Base-by-base conservation (phyloP, 2,888 invertebrate genomes). In the Yponomeuta malinellus region DNA sequence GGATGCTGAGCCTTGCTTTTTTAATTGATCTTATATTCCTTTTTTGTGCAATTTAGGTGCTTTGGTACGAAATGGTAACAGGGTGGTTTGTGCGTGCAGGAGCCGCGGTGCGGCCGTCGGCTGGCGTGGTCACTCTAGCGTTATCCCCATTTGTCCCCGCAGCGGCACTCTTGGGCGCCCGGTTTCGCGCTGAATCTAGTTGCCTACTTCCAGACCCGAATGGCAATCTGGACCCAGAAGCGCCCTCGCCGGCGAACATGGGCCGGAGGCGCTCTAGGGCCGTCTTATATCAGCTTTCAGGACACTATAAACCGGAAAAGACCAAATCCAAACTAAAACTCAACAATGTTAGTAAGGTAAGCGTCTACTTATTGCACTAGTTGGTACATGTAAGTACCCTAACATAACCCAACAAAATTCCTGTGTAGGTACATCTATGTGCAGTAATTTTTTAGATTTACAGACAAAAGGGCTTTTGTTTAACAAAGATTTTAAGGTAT, bases 271-370 rank as follows among this genome's bases (percentile, higher is more conserved):
- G 98, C 81, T 98, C 98, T 85, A 94, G 98, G 83, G 98, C 98
- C 66, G 98, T 98, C 73, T 95, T 98, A 74, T 98, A 98, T 93
- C 98, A 98, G 93, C 94, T 98, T 79, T 98, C 98, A 78, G 98
- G 98, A 75, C 98, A 98, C 91, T 98, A 98, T 92, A 98, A 97
- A 87, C 97, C 97, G 83, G 98, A 98, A 89, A 97, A 97, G 87
- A 95, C 95, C 92, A 97, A 98, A 93, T 96, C 96, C 77, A 98
- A 98, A 93, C 94, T 98, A 81, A 98, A 98, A 93, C 94, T 98
- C 79, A 98, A 98, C 91, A 98, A 97, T 93, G 98, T 98, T 93
- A 96, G 96, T 95, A 83, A 88, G 87, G 87, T 88, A 88, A n/a
- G 33, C 43, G 10, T 37, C 31, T 67, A n/a, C 10, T 65, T 5